phyloP scores from a whole-genome alignment of 2,888 invertebrate species.

The Lasioglossum leucozonium region DNA sequence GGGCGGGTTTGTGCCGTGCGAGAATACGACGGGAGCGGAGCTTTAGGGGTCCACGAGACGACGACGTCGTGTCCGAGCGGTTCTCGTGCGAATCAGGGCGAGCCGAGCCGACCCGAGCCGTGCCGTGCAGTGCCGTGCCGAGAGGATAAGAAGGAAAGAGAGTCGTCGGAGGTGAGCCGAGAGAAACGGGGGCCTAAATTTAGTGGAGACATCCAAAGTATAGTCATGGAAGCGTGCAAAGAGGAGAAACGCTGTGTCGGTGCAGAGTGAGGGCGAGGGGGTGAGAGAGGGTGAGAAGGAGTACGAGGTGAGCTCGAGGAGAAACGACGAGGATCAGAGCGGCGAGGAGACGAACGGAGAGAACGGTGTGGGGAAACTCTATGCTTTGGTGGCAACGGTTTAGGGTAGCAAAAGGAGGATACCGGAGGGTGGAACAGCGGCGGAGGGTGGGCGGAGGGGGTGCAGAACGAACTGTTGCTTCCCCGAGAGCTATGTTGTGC shows the following conservation, averaged over 20 bases:
- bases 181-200: slow-evolving; percentile 68
- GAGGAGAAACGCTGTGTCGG: slow-evolving; percentile 18
- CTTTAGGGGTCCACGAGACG: slow-evolving; percentile 48
- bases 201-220: slow-evolving; percentile 72
- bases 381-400: slow-evolving; percentile 73
- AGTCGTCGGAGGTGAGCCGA: slow-evolving; percentile 20
- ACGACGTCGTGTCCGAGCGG: slow-evolving; percentile 42
- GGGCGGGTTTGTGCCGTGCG: slow-evolving; percentile 42
- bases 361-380: slow-evolving; percentile 63
- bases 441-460: slow-evolving; percentile 63
- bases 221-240: slow-evolving; percentile 61
- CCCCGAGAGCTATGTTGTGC: slow-evolving; percentile 75
- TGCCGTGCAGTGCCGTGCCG: neutral
- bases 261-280: neutral
- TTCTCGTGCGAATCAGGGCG: slow-evolving; percentile 24
- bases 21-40: slow-evolving; percentile 72
- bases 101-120: neutral
- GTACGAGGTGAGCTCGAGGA: slow-evolving; percentile 32
- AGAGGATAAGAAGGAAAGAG: slow-evolving; percentile 9
- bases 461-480: slow-evolving; percentile 83
- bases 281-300: slow-evolving; percentile 12
- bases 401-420: slow-evolving; percentile 74
- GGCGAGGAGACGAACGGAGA: slow-evolving; percentile 41
- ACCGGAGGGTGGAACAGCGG: slow-evolving; percentile 68
- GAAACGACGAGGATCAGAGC: slow-evolving; percentile 28